Conservation (phyloP, 2,888 invertebrate genomes). For the Platycnemis pennipes region DNA sequence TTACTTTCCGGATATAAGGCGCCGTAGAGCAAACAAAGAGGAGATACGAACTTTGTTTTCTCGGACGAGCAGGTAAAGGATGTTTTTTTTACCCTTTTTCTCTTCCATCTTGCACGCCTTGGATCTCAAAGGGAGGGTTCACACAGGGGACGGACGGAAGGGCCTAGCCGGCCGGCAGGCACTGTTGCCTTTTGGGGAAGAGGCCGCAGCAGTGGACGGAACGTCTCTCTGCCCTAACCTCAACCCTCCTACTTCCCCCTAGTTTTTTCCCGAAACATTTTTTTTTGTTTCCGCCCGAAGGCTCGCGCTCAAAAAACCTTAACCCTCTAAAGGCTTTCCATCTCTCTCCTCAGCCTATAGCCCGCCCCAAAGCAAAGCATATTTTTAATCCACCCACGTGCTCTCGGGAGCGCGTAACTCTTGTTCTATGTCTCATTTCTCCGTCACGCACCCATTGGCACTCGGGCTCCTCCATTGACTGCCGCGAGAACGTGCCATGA, state of each 20-base stretch:
- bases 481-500: not conserved
- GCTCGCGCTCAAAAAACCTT: not conserved
- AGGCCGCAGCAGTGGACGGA: not conserved
- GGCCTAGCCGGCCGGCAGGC: not conserved
- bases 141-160: not conserved
- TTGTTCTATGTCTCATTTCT: not conserved
- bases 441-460: not conserved
- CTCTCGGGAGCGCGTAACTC: not conserved
- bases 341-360: too few species aligned
- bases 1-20: not conserved
- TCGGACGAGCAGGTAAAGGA: not conserved
- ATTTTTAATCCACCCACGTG: slow-evolving; percentile 23
- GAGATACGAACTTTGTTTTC: not conserved
- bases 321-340: not conserved
- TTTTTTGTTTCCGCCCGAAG: slow-evolving; percentile 11
- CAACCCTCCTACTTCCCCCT: not conserved
- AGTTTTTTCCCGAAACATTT: not conserved
- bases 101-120: not conserved
- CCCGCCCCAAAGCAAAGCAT: too few species aligned
- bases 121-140: too few species aligned
- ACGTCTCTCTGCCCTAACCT: not conserved
- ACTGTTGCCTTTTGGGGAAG: not conserved
- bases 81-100: not conserved
- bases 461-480: not conserved
- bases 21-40: not conserved